Conservation (phyloP, 2,797 vertebrate genomes). For the Meda fulgida region DNA sequence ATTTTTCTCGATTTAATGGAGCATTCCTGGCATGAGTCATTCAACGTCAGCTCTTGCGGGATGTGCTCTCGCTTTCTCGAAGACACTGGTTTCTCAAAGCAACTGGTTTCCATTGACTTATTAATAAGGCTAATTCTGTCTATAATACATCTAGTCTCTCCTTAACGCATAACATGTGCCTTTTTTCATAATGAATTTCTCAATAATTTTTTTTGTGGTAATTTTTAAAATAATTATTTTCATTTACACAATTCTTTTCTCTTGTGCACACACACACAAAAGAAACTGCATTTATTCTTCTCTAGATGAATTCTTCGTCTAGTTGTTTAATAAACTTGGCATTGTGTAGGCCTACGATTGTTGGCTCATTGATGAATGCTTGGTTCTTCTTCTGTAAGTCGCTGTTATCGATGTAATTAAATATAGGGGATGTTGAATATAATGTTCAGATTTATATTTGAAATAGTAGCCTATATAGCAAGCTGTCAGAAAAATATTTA, state of each 20-base stretch:
- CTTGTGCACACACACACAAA: too few relatives aligned
- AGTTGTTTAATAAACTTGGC: too few relatives aligned
- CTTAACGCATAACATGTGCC: neutral
- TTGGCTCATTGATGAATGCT: too few relatives aligned
- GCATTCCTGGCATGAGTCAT: constrained; percentile 76
- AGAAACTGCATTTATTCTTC: too few relatives aligned
- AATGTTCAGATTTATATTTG: neutral
- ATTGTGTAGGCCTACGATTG: too few relatives aligned
- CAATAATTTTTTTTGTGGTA: too few relatives aligned
- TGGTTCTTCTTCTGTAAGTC: too few relatives aligned
- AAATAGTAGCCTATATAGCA: neutral
- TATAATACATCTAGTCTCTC: neutral
- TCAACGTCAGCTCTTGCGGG: constrained; percentile 66
- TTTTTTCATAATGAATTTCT: too few relatives aligned
- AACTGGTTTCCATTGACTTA: neutral
- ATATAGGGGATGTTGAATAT: neutral
- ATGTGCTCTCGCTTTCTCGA: constrained; percentile 43
- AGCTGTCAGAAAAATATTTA: neutral
- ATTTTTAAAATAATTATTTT: too few relatives aligned
- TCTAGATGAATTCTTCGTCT: too few relatives aligned
- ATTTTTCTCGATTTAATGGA: constrained; percentile 75
- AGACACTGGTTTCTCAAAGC: neutral
- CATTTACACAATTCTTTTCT: too few relatives aligned
- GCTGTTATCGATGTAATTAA: neutral
- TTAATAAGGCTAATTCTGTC: neutral